Evolutionary conservation across 2,888 invertebrate species (phyloP), one percentile per base, ranked within the genome.

Genomic region (Campopleginae sp.): DNA sequence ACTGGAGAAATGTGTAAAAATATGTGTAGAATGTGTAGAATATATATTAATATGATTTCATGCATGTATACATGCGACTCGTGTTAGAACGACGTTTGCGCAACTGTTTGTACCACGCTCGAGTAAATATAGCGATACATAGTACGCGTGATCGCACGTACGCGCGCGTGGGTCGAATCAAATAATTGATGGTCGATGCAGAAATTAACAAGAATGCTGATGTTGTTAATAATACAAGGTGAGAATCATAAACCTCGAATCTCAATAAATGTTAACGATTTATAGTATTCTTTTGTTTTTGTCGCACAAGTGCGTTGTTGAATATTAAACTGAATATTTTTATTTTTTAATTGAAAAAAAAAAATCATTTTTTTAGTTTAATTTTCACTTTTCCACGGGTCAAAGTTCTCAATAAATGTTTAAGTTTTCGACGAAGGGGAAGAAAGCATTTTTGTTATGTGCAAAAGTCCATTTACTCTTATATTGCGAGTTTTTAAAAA

Each of bases 161-260:
- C 77, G 42, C 46, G 84, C 33, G 75, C 76, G 84, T 84, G 80
- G 84, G 84, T 51, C 44, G 76, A 76, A 80, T 84, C 80, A 72
- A 84, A 77, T 84, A 84, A 80, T 66, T 66, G 63, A 80, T 76
- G 66, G 71, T 48, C 84, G 72, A 80, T 77, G 80, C 65, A 77
- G 27, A 66, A 77, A 77, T 76, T 80, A 76, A 70, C 75, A 44
- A 54, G 44, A 80, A 38, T 33, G 51, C 42, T 33, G 54, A 80
- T 38, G 63, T 19, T n/a, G 71, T 12, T 72, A 38, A 58, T 58
- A 31, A 58, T 58, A 31, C 51, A 46, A 66, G 66, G 58, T 48
- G 14, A 68, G 68, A 42, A 63, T 19, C 65, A 65, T 10, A 58
- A 23, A 23, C 44, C 42, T 19, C 19, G 71, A n/a, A 61, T 74